phyloP scores from a whole-genome alignment of 2,113 vertebrate genomes.

The Hyaena hyaena region DNA sequence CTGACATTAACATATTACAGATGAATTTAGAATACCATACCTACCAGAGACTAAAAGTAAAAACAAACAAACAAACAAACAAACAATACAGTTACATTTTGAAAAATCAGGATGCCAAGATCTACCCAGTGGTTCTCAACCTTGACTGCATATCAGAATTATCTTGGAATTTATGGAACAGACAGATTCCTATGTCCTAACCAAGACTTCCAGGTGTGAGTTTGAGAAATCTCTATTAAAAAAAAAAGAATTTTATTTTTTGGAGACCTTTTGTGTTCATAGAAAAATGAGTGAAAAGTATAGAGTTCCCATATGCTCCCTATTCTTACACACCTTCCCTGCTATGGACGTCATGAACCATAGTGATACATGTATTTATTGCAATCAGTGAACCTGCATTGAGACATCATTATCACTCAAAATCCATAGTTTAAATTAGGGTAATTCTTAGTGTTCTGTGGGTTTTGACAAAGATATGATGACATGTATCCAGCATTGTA shows the following conservation, averaged over 20 bases:
- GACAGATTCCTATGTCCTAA: not conserved
- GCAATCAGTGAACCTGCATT: not conserved
- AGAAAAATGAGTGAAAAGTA: not conserved
- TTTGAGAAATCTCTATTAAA: not conserved
- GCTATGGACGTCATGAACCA: not conserved
- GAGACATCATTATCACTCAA: not conserved
- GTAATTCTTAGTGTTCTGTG: not conserved
- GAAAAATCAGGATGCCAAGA: not conserved
- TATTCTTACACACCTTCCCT: not conserved
- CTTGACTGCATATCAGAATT: not conserved
- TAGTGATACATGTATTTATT: not conserved
- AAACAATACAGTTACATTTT: not conserved
- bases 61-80: not conserved
- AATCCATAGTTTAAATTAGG: not conserved
- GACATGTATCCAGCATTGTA: not conserved
- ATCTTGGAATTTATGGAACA: conserved; percentile 29
- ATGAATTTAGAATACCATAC: not conserved
- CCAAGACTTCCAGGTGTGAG: not conserved
- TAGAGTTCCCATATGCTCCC: not conserved
- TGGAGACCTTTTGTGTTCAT: not conserved
- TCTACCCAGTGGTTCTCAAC: conserved; percentile 12
- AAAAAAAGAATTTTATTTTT: not conserved
- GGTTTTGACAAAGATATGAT: not conserved
- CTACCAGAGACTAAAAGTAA: not conserved
- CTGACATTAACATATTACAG: not conserved